Evolutionary conservation across 2,888 invertebrate genomes (phyloP).

Genomic region (Papilio gigon): DNA sequence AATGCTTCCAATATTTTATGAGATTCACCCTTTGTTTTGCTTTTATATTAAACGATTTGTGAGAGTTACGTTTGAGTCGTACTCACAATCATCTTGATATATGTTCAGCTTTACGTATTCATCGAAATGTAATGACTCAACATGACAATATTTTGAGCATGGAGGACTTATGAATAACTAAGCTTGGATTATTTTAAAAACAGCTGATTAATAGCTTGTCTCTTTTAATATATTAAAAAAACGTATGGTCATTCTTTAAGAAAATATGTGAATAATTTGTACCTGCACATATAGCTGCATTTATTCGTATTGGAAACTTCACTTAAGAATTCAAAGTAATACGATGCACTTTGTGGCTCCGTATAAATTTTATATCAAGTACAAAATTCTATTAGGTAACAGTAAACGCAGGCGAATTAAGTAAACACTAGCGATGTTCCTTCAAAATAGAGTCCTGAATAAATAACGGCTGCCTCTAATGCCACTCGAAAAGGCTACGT

Average conservation of each 20-base stretch:
- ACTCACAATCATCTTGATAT: background rate
- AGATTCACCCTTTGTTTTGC: slow-evolving; percentile 27
- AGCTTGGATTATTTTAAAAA: too few species aligned
- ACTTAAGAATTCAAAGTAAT: too few species aligned
- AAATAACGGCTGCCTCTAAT: slow-evolving; percentile 18
- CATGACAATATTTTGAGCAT: too few species aligned
- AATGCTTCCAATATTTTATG: slow-evolving; percentile 36
- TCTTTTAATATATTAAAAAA: too few species aligned
- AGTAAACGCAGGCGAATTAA: slow-evolving; percentile 29
- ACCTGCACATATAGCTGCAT: too few species aligned
- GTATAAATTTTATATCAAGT: background rate
- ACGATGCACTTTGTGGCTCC: too few species aligned
- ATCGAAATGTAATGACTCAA: too few species aligned
- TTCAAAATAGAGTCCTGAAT: slow-evolving; percentile 31
- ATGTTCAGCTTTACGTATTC: background rate
- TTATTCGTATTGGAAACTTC: too few species aligned
- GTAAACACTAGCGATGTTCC: slow-evolving; percentile 18
- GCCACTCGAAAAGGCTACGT: slow-evolving; percentile 21
- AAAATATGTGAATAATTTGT: too few species aligned
- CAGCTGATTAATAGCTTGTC: too few species aligned
- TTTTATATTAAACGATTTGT: slow-evolving; percentile 29
- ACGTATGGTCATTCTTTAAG: too few species aligned
- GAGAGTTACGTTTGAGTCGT: background rate
- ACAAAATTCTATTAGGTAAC: slow-evolving; percentile 11
- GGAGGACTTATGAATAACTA: too few species aligned